Base-by-base conservation (phyloP, 2,797 vertebrate species). In the Gorsachius magnificus region DNA sequence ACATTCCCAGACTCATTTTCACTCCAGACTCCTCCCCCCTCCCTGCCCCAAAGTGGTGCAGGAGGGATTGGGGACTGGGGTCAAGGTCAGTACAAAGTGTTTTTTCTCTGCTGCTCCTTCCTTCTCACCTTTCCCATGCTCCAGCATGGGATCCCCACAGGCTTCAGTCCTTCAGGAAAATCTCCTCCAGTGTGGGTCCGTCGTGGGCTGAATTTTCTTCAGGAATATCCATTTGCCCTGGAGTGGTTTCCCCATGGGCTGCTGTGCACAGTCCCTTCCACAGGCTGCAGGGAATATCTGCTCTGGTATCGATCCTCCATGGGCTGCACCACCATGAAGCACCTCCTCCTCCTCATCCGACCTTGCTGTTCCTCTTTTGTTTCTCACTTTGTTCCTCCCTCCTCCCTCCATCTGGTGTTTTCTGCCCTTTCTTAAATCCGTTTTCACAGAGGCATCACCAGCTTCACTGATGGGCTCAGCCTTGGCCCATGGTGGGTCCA, bases 11-110 rank as follows among this genome's bases (percentile, higher is more conserved):
- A 48, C 20, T 51, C 63, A 51, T 3, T 56, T 80, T 68, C 57
- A 38, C 4, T 56, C 15, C 58, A 45, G 13, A 33, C 9, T 33
- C 17, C 35, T 26, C 29, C 36, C 16, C 29, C 24, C 24, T 24
- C 9, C 28, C 18, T 1, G 2, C 9, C 21, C 13, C 45, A 50
- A 57, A 48, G 5, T 9, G 5, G 4, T 24, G 7, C 6, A 29
- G 24, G 33, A 18, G 10, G 14, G 11, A 6, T 7, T 18, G 16
- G 31, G 20, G 38, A 3, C 51, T 70, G 24, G 29, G 24, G 10
- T 46, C 41, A 56, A 43, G 66, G 20, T n/a, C 29, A 74, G 22
- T 41, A 70, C 33, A n/a, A 78, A 85, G n/a, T 4, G 16, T 5
- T 56, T 82, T 79, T 16, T 35, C 20, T n/a, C 17, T 56, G 15